These are phyloP conservation scores for Phataginus tetradactyla DNA, from an alignment of 2,797 vertebrate species.

Conservation along the genomic window DNA sequence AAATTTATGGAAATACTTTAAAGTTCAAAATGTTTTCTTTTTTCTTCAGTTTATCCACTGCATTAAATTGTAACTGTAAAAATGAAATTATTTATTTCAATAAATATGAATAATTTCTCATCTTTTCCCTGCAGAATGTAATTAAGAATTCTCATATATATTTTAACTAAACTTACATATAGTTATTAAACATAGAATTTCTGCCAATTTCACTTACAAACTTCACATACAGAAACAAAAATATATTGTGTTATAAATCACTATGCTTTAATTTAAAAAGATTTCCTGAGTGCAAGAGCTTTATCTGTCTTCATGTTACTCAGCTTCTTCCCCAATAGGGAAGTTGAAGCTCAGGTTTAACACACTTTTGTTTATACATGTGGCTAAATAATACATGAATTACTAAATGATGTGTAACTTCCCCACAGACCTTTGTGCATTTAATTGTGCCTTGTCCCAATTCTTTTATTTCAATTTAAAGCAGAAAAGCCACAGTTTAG, in stretches of 20 bases:
- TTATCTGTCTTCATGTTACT: neutral
- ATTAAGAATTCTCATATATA: neutral
- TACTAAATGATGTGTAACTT: neutral
- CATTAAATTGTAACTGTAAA: neutral
- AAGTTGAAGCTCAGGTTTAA: neutral
- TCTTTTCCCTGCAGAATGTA: neutral
- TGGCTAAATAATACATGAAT: neutral
- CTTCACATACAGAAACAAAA: neutral
- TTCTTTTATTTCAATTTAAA: conserved; percentile 3
- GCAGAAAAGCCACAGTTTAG: neutral
- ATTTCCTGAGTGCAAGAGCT: neutral
- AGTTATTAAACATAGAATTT: neutral
- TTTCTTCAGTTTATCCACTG: neutral
- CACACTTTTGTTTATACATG: neutral
- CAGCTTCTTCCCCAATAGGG: neutral
- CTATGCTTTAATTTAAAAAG: neutral
- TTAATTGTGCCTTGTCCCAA: neutral
- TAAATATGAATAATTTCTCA: neutral
- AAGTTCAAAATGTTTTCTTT: neutral
- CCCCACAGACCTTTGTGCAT: neutral
- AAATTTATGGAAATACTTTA: neutral
- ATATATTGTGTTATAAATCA: neutral
- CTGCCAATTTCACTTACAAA: neutral
- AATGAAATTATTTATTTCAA: neutral
- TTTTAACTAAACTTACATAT: neutral